phyloP scores from a whole-genome alignment of 2,113 vertebrate species.

The Okapia johnstoni region DNA sequence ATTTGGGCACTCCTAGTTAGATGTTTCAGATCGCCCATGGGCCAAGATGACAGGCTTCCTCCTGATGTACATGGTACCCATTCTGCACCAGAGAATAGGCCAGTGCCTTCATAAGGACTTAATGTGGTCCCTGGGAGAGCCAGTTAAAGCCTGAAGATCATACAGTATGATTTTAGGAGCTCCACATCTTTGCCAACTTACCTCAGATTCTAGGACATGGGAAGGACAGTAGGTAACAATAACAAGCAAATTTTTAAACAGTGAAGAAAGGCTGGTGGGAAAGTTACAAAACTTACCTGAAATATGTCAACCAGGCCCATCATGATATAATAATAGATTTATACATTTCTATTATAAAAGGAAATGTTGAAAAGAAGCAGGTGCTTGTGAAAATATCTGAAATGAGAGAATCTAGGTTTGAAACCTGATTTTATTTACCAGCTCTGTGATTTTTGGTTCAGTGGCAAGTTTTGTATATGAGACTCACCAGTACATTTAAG shows the following conservation, averaged over 20 bases:
- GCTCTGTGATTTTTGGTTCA: neutral
- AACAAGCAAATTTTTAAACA: neutral
- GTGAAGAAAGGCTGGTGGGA: neutral
- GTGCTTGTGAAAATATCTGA: neutral
- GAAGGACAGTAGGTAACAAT: neutral
- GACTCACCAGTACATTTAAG: neutral
- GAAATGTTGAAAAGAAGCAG: neutral
- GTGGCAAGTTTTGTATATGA: neutral
- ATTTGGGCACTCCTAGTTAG: neutral
- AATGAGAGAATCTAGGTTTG: neutral
- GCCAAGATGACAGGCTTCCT: neutral
- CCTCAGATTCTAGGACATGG: neutral
- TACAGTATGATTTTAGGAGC: neutral
- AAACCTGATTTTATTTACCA: neutral
- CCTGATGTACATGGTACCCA: neutral
- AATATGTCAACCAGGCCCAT: neutral
- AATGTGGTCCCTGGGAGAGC: accelerated
- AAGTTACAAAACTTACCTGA: neutral
- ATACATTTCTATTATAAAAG: neutral
- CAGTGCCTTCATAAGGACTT: neutral
- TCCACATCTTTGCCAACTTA: neutral
- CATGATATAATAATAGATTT: neutral
- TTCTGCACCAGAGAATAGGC: neutral
- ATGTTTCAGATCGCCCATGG: neutral
- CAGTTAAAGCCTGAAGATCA: neutral